phyloP scores from a whole-genome alignment of 2,797 vertebrate genomes.

The Threskiornis aethiopicus region DNA sequence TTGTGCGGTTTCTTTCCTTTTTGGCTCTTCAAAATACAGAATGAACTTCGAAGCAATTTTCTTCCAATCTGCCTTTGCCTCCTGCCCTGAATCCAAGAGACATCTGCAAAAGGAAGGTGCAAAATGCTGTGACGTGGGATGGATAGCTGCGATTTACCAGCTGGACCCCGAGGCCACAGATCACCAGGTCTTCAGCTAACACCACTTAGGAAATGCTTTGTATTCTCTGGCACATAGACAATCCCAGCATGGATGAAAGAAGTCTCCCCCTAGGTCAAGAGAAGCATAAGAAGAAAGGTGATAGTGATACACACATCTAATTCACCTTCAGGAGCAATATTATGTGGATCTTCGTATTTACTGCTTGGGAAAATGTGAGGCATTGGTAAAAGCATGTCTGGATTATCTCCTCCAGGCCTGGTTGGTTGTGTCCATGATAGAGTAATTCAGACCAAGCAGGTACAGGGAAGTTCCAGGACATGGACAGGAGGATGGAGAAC shows the following conservation, averaged over 20 bases:
- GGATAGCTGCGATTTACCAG: background rate
- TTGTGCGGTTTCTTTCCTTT: background rate
- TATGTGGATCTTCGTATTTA: background rate
- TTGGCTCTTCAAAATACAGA: background rate
- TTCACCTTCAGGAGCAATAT: background rate
- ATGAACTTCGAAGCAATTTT: background rate
- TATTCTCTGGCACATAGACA: background rate
- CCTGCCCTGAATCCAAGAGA: background rate
- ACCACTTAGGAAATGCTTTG: background rate
- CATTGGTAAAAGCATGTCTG: fast-evolving
- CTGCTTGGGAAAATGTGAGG: background rate
- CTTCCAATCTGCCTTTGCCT: background rate
- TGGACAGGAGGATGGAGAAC: background rate
- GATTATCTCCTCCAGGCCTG: background rate
- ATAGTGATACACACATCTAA: background rate
- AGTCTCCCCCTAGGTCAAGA: background rate
- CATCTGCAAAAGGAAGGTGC: background rate
- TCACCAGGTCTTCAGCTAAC: background rate
- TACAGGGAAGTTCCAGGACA: background rate
- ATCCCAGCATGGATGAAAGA: background rate
- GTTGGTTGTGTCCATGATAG: background rate
- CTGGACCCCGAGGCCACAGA: background rate
- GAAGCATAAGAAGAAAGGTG: background rate
- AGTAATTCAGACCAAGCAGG: background rate
- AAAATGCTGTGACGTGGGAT: background rate